Conservation (phyloP, 2,797 vertebrate genomes). For the Scyliorhinus canicula region DNA sequence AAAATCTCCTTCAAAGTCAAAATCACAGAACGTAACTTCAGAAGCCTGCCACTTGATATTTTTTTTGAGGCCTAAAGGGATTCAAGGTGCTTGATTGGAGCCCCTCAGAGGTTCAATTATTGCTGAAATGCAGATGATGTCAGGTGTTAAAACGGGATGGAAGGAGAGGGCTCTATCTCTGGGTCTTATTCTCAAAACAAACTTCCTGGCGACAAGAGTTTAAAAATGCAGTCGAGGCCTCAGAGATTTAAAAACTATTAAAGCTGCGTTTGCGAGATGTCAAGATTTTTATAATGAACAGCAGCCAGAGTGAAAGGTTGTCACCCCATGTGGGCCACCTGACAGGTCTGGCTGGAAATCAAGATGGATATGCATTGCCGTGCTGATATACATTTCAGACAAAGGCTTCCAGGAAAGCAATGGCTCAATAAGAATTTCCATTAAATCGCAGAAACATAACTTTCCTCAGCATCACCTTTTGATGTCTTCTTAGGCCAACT, state of each 20-base stretch:
- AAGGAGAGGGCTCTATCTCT: not conserved
- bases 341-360: conserved; percentile 47
- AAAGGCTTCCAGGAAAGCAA: conserved; percentile 46
- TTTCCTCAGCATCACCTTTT: conserved; percentile 64
- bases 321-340: conserved; percentile 46
- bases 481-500: conserved; percentile 66
- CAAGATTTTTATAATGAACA: conserved; percentile 48
- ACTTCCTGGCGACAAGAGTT: not conserved
- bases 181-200: not conserved
- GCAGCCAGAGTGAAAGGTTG: conserved; percentile 52
- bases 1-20: conserved; percentile 34
- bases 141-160: not conserved
- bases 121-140: conserved; percentile 8
- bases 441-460: conserved; percentile 62
- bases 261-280: conserved; percentile 51
- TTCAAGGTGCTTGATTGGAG: conserved; percentile 20
- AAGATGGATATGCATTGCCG: conserved; percentile 48
- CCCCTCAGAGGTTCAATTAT: not conserved
- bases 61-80: not conserved
- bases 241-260: conserved; percentile 49
- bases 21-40: not conserved
- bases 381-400: conserved; percentile 49
- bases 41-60: not conserved
- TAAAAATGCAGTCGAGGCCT: conserved; percentile 22
- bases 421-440: conserved; percentile 59